phyloP scores from a whole-genome alignment of 2,113 vertebrate genomes.

The Scalopus aquaticus region DNA sequence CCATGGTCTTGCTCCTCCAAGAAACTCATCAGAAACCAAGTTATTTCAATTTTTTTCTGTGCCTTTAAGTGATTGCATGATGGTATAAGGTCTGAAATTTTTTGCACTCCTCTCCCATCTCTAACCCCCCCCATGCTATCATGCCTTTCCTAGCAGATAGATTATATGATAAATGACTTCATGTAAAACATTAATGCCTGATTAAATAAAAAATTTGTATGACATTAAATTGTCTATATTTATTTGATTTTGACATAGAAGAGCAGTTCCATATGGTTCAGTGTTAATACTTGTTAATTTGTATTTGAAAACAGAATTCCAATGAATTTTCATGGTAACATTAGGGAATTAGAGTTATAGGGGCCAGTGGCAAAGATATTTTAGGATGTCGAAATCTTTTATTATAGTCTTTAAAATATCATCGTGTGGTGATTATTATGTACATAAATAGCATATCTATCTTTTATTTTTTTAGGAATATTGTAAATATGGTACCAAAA shows the following conservation, averaged over 20 bases:
- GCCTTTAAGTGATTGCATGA: not conserved
- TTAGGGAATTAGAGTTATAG: not conserved
- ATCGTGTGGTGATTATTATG: not conserved
- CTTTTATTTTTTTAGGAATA: not conserved
- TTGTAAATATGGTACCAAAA: fast-evolving
- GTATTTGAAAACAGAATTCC: not conserved
- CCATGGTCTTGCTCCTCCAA: not conserved
- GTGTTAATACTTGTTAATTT: not conserved
- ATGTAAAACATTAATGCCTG: not conserved
- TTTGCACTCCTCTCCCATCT: not conserved
- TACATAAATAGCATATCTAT: not conserved
- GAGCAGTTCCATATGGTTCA: not conserved
- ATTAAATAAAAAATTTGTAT: not conserved
- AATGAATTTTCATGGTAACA: not conserved
- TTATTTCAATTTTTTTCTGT: not conserved
- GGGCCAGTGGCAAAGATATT: not conserved
- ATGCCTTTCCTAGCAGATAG: not conserved
- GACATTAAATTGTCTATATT: not conserved
- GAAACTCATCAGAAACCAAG: not conserved
- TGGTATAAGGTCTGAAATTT: not conserved
- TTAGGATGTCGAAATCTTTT: not conserved
- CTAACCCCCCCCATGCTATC: not conserved
- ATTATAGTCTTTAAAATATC: not conserved
- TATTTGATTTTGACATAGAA: not conserved
- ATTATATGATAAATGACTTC: not conserved